Evolutionary conservation across 2,113 vertebrate species (phyloP).

Genomic region (Anguilla rostrata): DNA sequence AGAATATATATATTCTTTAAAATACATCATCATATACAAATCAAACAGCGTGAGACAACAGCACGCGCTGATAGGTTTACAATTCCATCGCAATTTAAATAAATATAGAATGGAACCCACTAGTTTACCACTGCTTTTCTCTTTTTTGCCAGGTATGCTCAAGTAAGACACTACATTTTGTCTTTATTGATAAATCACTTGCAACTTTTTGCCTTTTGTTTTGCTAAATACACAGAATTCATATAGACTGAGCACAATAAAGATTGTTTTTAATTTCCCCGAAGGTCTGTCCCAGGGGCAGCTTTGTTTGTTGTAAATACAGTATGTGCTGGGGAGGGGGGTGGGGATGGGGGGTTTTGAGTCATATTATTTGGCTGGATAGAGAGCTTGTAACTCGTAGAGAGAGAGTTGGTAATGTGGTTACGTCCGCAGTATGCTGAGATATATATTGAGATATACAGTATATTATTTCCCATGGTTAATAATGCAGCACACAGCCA

Average conservation of each 20-base stretch:
- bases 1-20: constrained; percentile 77
- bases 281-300: constrained; percentile 46
- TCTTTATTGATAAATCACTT: constrained; percentile 68
- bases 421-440: constrained; percentile 45
- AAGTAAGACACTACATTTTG: constrained; percentile 75
- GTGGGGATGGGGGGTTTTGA: constrained; percentile 41
- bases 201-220: constrained; percentile 56
- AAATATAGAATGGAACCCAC: constrained; percentile 66
- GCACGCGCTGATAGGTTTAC: constrained; percentile 72
- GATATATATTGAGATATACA: too few relatives aligned
- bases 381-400: constrained; percentile 46
- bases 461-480: too few relatives aligned
- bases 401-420: constrained; percentile 70
- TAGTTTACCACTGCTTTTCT: constrained; percentile 53
- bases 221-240: constrained; percentile 72
- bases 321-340: constrained; percentile 30
- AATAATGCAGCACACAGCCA: neutral
- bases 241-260: constrained; percentile 69
- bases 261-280: constrained; percentile 42
- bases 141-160: constrained; percentile 69
- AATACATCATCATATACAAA: constrained; percentile 98
- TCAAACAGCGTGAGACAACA: constrained; percentile 82
- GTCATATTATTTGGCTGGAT: constrained; percentile 64
- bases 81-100: constrained; percentile 63
- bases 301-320: neutral